phyloP scores from a whole-genome alignment of 2,113 vertebrate genomes.

The Pleuronectes platessa region DNA sequence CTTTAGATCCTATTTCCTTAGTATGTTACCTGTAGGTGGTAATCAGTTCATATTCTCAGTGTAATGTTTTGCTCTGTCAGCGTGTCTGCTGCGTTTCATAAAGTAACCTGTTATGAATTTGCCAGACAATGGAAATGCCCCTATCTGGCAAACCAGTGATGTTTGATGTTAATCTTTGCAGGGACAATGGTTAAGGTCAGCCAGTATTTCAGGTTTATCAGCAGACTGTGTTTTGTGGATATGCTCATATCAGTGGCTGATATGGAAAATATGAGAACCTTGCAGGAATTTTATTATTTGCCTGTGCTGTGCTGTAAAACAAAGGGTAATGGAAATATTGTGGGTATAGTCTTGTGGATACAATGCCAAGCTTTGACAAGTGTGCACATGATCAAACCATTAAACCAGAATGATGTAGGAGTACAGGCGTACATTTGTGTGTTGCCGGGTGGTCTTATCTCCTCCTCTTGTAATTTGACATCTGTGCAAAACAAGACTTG shows the following conservation, averaged over 20 bases:
- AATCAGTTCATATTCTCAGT: too few species aligned
- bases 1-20: too few species aligned
- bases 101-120: not conserved
- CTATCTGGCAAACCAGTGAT: not conserved
- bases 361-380: not conserved
- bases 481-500: conserved; percentile 1
- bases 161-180: not conserved
- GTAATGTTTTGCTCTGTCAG: not conserved
- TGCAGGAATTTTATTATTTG: not conserved
- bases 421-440: not conserved
- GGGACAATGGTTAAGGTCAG: not conserved
- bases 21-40: too few species aligned
- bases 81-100: not conserved
- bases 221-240: not conserved
- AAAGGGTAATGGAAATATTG: not conserved
- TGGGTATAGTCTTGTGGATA: not conserved
- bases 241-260: not conserved
- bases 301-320: not conserved
- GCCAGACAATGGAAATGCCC: not conserved
- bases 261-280: not conserved
- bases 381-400: not conserved
- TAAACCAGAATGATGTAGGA: not conserved
- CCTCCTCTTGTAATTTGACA: not conserved
- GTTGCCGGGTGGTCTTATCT: not conserved
- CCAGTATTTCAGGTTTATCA: conserved; percentile 2